Conservation (phyloP, 2,888 invertebrate species). For the Aproaerema taeniolella region DNA sequence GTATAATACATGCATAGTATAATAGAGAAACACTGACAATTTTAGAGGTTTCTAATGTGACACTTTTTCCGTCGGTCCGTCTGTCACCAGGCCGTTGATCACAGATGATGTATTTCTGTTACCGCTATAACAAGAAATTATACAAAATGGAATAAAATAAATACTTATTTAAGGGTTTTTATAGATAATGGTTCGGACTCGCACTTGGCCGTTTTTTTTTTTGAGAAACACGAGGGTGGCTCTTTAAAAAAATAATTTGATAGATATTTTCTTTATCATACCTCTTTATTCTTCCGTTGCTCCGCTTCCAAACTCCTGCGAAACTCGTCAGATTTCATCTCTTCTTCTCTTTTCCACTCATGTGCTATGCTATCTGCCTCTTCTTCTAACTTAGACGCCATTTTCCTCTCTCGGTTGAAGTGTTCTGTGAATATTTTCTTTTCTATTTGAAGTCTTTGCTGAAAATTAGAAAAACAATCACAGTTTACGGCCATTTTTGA, state of each 20-base stretch:
- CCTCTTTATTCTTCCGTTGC: conserved; percentile 39
- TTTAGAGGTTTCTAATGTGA: no score
- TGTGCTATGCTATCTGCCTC: conserved; percentile 39
- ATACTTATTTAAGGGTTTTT: neutral
- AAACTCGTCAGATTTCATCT: conserved; percentile 39
- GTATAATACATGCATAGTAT: no score
- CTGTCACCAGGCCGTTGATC: no score
- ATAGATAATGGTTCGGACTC: no score
- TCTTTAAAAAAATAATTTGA: no score
- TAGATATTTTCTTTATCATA: conserved; percentile 18
- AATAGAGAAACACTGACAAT: no score
- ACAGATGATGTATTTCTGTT: no score
- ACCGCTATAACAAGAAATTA: no score
- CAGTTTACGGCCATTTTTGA: no score
- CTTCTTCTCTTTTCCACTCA: conserved; percentile 41
- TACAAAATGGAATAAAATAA: neutral
- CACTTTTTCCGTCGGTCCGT: no score
- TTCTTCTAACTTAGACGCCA: conserved; percentile 36
- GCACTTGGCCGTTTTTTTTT: no score
- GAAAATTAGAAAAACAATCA: conserved; percentile 22
- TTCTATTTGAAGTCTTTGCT: conserved; percentile 49
- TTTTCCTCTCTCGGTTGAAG: conserved; percentile 39
- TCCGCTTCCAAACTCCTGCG: conserved; percentile 32
- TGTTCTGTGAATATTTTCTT: conserved; percentile 46
- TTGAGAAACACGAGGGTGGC: no score